Percentiles rank a stretch among this genome's conserved stretches.
Conservation (phyloP, 2,113 vertebrate genomes). For the Caranx melampygus region DNA sequence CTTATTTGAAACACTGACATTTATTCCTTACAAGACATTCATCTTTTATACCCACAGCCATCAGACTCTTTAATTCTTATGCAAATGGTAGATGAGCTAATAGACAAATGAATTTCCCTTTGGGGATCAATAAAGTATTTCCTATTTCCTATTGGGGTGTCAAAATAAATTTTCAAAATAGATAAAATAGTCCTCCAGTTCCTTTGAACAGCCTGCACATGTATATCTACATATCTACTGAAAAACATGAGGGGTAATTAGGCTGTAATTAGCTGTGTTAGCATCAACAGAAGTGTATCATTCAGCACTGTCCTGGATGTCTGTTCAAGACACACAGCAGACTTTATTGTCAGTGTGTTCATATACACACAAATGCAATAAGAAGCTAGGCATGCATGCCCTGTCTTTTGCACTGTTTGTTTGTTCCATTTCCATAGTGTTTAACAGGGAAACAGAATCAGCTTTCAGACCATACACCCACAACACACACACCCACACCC, state of each 20-base stretch:
- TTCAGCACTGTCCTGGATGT: conserved; percentile 15
- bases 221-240: conserved; percentile 13
- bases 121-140: too few relatives aligned
- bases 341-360: neutral
- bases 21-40: too few relatives aligned
- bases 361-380: conserved; percentile 10
- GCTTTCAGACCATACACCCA: neutral
- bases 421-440: conserved; percentile 2
- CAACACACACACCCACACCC: conserved; percentile 4
- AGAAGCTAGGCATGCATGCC: neutral
- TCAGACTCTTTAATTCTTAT: too few relatives aligned
- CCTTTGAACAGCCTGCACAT: too few relatives aligned
- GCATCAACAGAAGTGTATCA: conserved; percentile 22
- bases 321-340: neutral
- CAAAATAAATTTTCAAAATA: too few relatives aligned
- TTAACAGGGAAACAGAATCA: neutral
- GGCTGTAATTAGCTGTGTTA: conserved; percentile 43
- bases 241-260: conserved; percentile 48
- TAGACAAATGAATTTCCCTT: too few relatives aligned
- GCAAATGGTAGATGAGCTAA: too few relatives aligned
- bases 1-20: too few relatives aligned
- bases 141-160: too few relatives aligned
- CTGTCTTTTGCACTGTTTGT: conserved; percentile 18
- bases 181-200: too few relatives aligned
- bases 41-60: too few relatives aligned